Percentiles rank a stretch among this genome's conserved stretches.
These are phyloP conservation scores for Caenorhabditis sp. DNA, from an alignment of 2,888 invertebrate species.

Conservation along the genomic window DNA sequence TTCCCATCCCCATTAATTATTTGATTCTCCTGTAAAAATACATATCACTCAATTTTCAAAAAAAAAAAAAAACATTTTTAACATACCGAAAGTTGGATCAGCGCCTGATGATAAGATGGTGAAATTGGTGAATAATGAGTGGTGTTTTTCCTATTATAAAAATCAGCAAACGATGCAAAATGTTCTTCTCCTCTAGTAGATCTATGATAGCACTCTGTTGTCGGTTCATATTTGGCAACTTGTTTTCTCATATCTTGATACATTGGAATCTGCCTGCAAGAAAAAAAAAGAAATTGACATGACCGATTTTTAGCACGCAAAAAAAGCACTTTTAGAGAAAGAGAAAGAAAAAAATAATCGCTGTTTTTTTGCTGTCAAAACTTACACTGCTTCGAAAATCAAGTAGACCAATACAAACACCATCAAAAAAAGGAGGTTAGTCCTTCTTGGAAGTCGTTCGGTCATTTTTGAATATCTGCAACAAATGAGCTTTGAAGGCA, in stretches of 20 bases:
- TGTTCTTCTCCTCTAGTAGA: slow-evolving; percentile 54
- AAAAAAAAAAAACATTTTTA: slow-evolving; percentile 3
- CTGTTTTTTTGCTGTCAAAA: not conserved
- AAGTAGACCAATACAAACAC: not conserved
- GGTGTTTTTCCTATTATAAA: slow-evolving; percentile 68
- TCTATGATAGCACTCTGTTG: slow-evolving; percentile 64
- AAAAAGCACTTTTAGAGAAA: too few species aligned
- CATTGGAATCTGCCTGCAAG: slow-evolving; percentile 18
- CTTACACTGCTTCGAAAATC: slow-evolving; percentile 1
- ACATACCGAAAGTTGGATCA: slow-evolving; percentile 64
- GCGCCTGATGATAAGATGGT: slow-evolving; percentile 68
- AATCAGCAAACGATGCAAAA: slow-evolving; percentile 62
- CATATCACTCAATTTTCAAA: not conserved
- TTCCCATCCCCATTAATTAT: not conserved
- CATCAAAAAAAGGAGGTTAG: not conserved
- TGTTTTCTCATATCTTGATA: not conserved
- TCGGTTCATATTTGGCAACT: not conserved
- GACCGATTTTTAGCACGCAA: too few species aligned
- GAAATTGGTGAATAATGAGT: slow-evolving; percentile 70
- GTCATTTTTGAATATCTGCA: not conserved
- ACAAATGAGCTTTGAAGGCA: not conserved
- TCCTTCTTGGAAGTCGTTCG: not conserved
- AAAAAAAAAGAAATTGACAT: too few species aligned
- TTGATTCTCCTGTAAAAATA: slow-evolving; percentile 2
- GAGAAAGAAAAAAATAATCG: too few species aligned